Percentiles rank a stretch among this genome's conserved stretches.
Conservation (phyloP, 2,797 vertebrate species). For the Melanotaenia boesemani region DNA sequence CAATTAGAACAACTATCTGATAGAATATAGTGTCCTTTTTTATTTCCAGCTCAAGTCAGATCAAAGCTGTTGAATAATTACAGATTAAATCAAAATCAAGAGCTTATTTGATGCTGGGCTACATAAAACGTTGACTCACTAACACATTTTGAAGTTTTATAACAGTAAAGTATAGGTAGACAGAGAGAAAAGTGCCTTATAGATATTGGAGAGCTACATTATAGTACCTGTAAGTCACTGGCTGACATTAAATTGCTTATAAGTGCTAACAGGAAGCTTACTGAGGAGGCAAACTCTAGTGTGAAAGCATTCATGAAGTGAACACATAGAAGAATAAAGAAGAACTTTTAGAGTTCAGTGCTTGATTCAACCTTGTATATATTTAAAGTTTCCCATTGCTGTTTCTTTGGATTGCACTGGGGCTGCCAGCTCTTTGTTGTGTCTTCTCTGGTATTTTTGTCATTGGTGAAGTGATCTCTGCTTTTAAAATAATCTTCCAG, state of each 20-base stretch:
- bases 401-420: neutral
- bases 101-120: neutral
- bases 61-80: too few relatives aligned
- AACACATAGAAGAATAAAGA: neutral
- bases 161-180: neutral
- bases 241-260: neutral
- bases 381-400: neutral
- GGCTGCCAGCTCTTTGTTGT: conserved; percentile 5
- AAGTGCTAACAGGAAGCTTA: neutral
- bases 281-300: too few relatives aligned
- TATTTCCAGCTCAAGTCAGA: neutral
- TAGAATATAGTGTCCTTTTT: neutral
- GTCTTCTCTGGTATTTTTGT: neutral
- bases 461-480: neutral
- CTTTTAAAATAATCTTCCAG: conserved; percentile 3
- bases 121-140: neutral
- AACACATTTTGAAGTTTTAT: neutral
- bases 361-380: neutral
- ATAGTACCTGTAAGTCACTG: too few relatives aligned
- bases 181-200: neutral
- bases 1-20: neutral
- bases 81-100: too few relatives aligned
- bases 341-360: neutral
- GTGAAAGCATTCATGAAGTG: neutral
- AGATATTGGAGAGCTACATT: too few relatives aligned